Conservation (phyloP, 2,113 vertebrate species). For the Pipa parva region DNA sequence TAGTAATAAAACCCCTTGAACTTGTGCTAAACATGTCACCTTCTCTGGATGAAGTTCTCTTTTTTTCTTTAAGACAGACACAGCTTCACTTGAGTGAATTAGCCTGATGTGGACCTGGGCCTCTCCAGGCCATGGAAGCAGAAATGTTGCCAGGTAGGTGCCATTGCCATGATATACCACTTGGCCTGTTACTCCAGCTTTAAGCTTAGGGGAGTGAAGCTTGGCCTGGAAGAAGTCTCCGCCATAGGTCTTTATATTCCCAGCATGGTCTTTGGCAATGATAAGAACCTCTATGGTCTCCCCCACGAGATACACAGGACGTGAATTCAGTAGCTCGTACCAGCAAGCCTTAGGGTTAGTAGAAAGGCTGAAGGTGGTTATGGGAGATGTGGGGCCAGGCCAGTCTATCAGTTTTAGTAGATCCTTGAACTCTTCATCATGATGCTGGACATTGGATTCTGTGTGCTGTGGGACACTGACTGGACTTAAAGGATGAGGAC, state of each 20-base stretch:
- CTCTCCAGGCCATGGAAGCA: conserved; percentile 2
- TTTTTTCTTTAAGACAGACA: conserved; percentile 1
- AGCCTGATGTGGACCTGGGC: conserved; percentile 6
- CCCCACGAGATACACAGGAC: neutral
- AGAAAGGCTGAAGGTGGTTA: neutral
- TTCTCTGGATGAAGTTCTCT: neutral
- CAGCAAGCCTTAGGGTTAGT: neutral
- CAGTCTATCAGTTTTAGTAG: conserved; percentile 13
- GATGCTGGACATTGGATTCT: too few relatives aligned
- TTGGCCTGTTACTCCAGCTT: conserved; percentile 15
- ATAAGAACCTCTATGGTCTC: conserved; percentile 7
- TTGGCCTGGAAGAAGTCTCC: conserved; percentile 9
- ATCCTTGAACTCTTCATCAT: too few relatives aligned
- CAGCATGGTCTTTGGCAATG: conserved; percentile 2
- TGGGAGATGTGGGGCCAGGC: neutral
- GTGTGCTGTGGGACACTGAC: too few relatives aligned
- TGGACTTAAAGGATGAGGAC: too few relatives aligned
- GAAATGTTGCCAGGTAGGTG: conserved; percentile 7
- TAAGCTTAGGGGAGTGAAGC: conserved; percentile 12
- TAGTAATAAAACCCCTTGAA: too few relatives aligned
- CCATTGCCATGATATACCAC: conserved; percentile 5
- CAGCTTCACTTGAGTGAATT: conserved; percentile 10
- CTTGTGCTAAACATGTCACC: too few relatives aligned
- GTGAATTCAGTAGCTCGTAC: neutral
- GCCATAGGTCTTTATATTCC: neutral